These are phyloP conservation scores for Tromatobia lineatoria DNA, from an alignment of 2,888 invertebrate species.

Conservation along the genomic window DNA sequence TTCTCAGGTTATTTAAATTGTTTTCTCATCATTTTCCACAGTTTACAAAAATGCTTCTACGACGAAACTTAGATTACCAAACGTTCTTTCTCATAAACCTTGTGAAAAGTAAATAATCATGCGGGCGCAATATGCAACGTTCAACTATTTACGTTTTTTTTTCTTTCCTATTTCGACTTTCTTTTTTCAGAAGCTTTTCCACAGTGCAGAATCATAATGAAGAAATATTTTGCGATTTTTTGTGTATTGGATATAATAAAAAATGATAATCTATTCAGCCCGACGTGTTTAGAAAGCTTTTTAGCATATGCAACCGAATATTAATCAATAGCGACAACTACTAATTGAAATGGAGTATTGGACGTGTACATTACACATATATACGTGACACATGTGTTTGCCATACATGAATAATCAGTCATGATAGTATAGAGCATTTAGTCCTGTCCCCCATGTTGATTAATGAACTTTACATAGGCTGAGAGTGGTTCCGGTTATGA, in stretches of 20 bases:
- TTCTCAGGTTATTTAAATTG: no score
- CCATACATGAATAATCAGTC: slow-evolving; percentile 43
- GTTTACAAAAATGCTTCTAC: no score
- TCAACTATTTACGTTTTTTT: no score
- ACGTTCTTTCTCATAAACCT: no score
- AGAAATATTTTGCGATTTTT: no score
- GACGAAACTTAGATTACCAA: no score
- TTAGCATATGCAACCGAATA: background rate
- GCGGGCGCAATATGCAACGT: no score
- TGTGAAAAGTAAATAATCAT: no score
- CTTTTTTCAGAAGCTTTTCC: no score
- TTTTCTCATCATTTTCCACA: no score
- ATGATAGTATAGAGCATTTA: slow-evolving; percentile 10
- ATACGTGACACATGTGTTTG: background rate
- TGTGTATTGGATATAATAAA: background rate
- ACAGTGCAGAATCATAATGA: no score
- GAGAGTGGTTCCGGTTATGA: background rate
- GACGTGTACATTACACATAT: background rate
- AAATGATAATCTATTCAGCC: background rate
- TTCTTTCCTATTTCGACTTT: no score
- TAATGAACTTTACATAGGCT: slow-evolving; percentile 35
- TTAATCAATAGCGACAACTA: slow-evolving; percentile 42
- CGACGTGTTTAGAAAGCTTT: background rate
- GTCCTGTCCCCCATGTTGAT: slow-evolving; percentile 37
- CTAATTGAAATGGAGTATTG: slow-evolving; percentile 16